A percentile compares a stretch with the other conserved stretches of the same genome.
Conservation (phyloP, 2,797 vertebrate genomes). For the Poecilia picta region DNA sequence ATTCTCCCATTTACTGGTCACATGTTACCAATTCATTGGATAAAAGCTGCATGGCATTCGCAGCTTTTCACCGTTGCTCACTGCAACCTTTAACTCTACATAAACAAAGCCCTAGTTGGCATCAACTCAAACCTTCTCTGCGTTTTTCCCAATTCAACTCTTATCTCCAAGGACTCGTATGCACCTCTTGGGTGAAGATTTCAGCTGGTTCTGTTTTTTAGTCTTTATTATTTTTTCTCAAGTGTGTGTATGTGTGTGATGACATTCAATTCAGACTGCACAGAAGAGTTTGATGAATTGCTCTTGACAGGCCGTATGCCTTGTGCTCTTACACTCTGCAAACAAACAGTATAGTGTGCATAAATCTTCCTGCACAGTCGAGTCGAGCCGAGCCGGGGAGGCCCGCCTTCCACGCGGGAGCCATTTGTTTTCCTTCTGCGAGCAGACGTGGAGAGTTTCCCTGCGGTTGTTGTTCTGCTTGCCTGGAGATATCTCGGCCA, state of each 20-base stretch:
- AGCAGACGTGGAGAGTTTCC: constrained; percentile 48
- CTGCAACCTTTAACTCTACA: not conserved
- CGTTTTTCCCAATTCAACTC: constrained; percentile 26
- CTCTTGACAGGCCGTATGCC: constrained; percentile 64
- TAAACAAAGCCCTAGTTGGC: constrained; percentile 21
- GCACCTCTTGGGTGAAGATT: constrained; percentile 30
- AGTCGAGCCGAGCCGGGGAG: constrained; percentile 47
- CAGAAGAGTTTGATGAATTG: constrained; percentile 72
- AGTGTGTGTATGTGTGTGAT: constrained; percentile 26
- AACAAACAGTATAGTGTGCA: constrained; percentile 73
- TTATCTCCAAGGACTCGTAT: constrained; percentile 24
- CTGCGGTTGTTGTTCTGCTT: constrained; percentile 61
- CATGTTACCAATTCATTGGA: not conserved
- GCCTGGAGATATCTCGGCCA: constrained; percentile 53
- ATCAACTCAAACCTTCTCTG: not conserved
- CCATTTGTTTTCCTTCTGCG: constrained; percentile 62
- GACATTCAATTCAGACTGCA: constrained; percentile 64
- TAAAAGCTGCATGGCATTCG: not conserved
- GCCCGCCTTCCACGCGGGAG: constrained; percentile 56
- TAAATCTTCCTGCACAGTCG: constrained; percentile 69
- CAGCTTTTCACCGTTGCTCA: not conserved
- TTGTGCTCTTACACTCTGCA: constrained; percentile 57
- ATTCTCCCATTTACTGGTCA: not conserved
- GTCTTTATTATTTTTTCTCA: not conserved
- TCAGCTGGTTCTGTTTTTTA: constrained; percentile 28